These are phyloP conservation scores for Nomada ruficornis DNA, from an alignment of 2,888 invertebrate genomes.

Conservation along the genomic window DNA sequence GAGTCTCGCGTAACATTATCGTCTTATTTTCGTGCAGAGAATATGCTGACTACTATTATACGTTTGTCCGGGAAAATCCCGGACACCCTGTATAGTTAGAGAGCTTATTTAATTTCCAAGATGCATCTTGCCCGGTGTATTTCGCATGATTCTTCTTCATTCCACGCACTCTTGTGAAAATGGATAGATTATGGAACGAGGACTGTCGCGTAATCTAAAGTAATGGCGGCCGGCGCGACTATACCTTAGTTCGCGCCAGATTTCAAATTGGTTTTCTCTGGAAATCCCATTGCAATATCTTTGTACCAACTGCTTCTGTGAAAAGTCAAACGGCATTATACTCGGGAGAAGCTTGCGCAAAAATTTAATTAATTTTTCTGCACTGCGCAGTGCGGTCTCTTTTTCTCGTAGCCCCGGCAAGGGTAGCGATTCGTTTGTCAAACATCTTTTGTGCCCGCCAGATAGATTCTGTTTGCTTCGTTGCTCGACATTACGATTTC, in stretches of 20 bases:
- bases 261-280: constrained; percentile 59
- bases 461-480: background rate
- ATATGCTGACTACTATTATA: no score
- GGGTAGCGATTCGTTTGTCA: background rate
- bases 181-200: constrained; percentile 57
- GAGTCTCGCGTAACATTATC: no score
- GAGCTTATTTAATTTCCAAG: constrained; percentile 11
- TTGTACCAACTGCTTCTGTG: background rate
- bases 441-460: background rate
- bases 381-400: background rate
- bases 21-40: no score
- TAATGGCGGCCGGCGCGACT: constrained; percentile 46
- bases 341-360: background rate
- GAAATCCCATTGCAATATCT: constrained; percentile 44
- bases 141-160: constrained; percentile 35
- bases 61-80: no score
- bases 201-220: constrained; percentile 55
- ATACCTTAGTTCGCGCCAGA: constrained; percentile 45
- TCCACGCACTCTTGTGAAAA: constrained; percentile 28
- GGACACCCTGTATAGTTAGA: no score
- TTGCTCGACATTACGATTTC: constrained; percentile 5
- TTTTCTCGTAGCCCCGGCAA: background rate
- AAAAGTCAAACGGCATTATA: constrained; percentile 29
- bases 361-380: constrained; percentile 23
- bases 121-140: constrained; percentile 4